These are phyloP conservation scores for Coenobita brevimanus DNA, from an alignment of 1,140 invertebrate genomes.

Conservation along the genomic window DNA sequence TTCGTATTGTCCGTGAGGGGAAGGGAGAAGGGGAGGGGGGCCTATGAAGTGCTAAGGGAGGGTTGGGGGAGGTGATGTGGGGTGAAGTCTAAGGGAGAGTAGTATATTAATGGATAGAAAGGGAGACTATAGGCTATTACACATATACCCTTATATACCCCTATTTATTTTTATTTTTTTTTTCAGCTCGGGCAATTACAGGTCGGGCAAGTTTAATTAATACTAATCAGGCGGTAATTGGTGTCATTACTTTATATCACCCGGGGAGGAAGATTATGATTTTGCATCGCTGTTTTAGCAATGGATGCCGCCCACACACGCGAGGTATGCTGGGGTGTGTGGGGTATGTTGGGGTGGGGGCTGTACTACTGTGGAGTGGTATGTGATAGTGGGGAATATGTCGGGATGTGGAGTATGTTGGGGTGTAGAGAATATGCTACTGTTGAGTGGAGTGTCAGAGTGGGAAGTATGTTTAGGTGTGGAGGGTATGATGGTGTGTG, in stretches of 20 bases:
- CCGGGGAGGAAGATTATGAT: slow-evolving; percentile 42
- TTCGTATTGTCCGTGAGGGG: no score
- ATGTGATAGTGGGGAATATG: background rate
- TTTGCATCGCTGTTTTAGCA: slow-evolving; percentile 26
- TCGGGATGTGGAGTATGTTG: background rate
- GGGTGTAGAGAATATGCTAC: background rate
- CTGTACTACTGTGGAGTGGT: background rate
- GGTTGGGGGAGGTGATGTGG: background rate
- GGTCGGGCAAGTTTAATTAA: slow-evolving; percentile 52
- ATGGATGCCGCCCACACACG: slow-evolving; percentile 36
- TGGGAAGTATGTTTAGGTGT: no score
- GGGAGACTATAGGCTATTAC: no score
- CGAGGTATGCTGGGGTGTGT: no score
- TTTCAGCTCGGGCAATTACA: slow-evolving; percentile 30
- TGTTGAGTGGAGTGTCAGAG: no score
- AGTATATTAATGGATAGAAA: no score
- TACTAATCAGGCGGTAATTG: slow-evolving; percentile 54
- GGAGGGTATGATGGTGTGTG: no score
- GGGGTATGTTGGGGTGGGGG: background rate
- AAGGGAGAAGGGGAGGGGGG: background rate
- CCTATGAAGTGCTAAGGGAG: background rate
- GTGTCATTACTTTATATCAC: slow-evolving; percentile 57
- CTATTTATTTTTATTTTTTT: no score
- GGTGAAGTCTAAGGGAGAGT: background rate
- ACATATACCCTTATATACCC: no score